Evolutionary conservation across 1,140 invertebrate species (phyloP), one percentile per base, ranked within the genome.

Genomic region (Saccostrea glomerata): DNA sequence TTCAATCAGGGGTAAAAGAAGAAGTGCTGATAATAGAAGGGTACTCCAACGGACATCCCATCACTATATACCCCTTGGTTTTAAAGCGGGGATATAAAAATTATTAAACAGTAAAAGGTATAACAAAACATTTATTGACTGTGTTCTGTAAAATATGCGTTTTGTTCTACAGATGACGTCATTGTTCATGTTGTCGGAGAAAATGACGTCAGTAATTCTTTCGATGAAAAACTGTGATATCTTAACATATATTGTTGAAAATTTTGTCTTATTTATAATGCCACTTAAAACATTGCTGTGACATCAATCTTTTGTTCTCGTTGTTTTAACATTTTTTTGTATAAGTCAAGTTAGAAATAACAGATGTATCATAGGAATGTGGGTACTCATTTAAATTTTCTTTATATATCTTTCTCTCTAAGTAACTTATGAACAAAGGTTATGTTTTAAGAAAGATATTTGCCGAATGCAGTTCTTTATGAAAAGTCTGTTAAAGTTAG

Each of bases 121-220:
- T 36, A 36, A 36, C 30, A 36, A 36, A 36, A 36, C 30, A 36
- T 36, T 36, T 36, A 36, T 36, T 36, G 30, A 36, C 30, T 36
- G 30, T 36, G 30, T 36, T 36, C 30, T 36, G 30, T 2, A 36
- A 36, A 36, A 36, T 36, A 36, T 36, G 30, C 30, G 2, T 36
- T 36, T 36, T 36, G 30, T n/a, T 85, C 84, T 36, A 56, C 30
- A 54, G 82, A 85, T 4, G 84, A 85, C n/a, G 56, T 85, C 23
- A 63, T 85, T 15, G 56, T 85, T 60, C n/a, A 85, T 15, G 58
- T 85, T 6, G 13, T 77, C 6, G 30, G 36, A 3, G 70, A 77
- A 36, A 30, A 77, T 77, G 70, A 77, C 70, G 30, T 77, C 70
- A 77, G 11, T 36, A 30, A 30, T 15, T 25, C 70, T 13, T 77